phyloP scores from a whole-genome alignment of 2,797 vertebrate species.

The Enteromius treurensis region DNA sequence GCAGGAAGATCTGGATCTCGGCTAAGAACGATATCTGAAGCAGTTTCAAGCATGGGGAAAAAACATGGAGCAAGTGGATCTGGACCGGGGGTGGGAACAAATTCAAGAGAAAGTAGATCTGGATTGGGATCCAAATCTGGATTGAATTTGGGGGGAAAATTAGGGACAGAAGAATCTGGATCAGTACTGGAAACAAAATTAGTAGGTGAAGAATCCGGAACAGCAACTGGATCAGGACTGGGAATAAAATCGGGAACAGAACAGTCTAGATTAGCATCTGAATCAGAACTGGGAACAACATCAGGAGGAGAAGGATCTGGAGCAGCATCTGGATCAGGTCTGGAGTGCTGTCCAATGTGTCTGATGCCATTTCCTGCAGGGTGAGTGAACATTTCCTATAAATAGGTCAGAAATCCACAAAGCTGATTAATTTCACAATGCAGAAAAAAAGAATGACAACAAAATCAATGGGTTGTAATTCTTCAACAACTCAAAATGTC shows the following conservation, averaged over 20 bases:
- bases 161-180: slow-evolving; percentile 32
- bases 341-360: slow-evolving; percentile 89
- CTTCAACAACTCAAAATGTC: neutral
- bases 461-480: neutral
- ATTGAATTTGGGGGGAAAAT: neutral
- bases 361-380: slow-evolving; percentile 74
- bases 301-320: slow-evolving; percentile 32
- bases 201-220: neutral
- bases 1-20: neutral
- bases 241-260: neutral
- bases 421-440: neutral
- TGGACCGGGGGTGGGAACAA: neutral
- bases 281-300: neutral
- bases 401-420: neutral
- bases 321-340: slow-evolving; percentile 14
- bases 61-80: neutral
- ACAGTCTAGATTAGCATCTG: neutral
- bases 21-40: neutral
- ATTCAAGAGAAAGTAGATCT: neutral
- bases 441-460: neutral
- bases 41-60: neutral
- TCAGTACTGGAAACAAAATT: neutral
- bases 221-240: neutral
- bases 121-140: neutral
- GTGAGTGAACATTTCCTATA: slow-evolving; percentile 71